A percentile compares a stretch with the other conserved stretches of the same genome.
Conservation (phyloP, 1,140 invertebrate species). For the Achroia grisella region DNA sequence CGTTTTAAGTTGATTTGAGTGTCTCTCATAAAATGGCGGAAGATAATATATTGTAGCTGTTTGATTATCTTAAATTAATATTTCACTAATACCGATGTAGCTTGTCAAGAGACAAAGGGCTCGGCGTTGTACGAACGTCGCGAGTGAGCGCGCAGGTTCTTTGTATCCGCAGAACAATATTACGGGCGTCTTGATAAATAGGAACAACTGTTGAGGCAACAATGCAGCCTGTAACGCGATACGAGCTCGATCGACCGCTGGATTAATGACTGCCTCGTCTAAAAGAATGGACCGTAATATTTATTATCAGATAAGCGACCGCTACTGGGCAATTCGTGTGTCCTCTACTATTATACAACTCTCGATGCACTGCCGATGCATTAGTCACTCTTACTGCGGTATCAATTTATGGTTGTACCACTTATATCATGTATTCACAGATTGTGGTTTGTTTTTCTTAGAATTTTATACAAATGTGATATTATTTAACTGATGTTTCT, state of each 20-base stretch:
- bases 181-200: conserved; percentile 68
- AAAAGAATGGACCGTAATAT: conserved; percentile 72
- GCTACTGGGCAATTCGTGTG: conserved; percentile 68
- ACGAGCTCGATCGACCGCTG: conserved; percentile 58
- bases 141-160: conserved; percentile 28
- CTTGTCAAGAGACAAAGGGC: conserved; percentile 48
- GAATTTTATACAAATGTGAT: too few relatives aligned
- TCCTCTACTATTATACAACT: conserved; percentile 51
- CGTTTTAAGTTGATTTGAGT: not conserved
- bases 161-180: conserved; percentile 61
- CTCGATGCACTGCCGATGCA: conserved; percentile 49
- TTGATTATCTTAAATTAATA: conserved; percentile 34
- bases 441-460: conserved; percentile 37
- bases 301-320: conserved; percentile 68
- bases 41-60: not conserved
- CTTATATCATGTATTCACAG: too few relatives aligned
- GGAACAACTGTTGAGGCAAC: conserved; percentile 59
- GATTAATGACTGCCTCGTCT: conserved; percentile 68
- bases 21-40: not conserved
- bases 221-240: conserved; percentile 66
- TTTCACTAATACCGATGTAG: conserved; percentile 44
- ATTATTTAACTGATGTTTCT: too few relatives aligned
- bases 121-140: conserved; percentile 34
- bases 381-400: conserved; percentile 54
- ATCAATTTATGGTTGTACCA: conserved; percentile 44